These are phyloP conservation scores for Neogobius melanostomus DNA, from an alignment of 2,113 vertebrate genomes.

Conservation along the genomic window DNA sequence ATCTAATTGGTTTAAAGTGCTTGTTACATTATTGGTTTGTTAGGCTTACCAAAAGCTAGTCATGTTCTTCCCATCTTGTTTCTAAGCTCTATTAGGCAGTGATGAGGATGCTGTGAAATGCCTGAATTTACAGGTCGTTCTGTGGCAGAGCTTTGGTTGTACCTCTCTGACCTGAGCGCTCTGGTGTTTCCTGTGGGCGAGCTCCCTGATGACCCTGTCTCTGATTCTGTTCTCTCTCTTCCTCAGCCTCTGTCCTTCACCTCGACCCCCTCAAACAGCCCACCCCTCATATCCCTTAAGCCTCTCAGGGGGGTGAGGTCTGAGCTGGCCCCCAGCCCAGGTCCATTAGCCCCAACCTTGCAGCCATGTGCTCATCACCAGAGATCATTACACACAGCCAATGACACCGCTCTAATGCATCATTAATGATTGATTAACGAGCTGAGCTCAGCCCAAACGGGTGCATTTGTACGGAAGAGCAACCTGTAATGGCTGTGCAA, in stretches of 20 bases:
- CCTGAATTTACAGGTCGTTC: constrained; percentile 2
- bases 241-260: constrained; percentile 42
- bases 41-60: constrained; percentile 13
- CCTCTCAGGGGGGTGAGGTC: constrained; percentile 52
- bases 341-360: constrained; percentile 72
- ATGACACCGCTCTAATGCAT: constrained; percentile 77
- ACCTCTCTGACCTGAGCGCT: neutral
- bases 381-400: constrained; percentile 71
- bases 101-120: constrained; percentile 15
- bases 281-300: constrained; percentile 35
- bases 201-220: constrained; percentile 37
- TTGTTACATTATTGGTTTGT: constrained; percentile 30
- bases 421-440: constrained; percentile 82
- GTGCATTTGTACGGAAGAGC: constrained; percentile 68
- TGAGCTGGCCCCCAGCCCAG: constrained; percentile 61
- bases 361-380: constrained; percentile 74
- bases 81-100: constrained; percentile 8
- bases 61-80: constrained; percentile 16
- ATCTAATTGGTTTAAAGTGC: constrained; percentile 21
- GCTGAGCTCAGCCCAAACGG: constrained; percentile 68
- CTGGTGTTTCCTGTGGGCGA: constrained; percentile 3
- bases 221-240: constrained; percentile 20
- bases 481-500: constrained; percentile 61
- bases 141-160: neutral
- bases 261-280: constrained; percentile 32